These are phyloP conservation scores for Lutjanus campechanus DNA, from an alignment of 2,797 vertebrate species.

Conservation along the genomic window DNA sequence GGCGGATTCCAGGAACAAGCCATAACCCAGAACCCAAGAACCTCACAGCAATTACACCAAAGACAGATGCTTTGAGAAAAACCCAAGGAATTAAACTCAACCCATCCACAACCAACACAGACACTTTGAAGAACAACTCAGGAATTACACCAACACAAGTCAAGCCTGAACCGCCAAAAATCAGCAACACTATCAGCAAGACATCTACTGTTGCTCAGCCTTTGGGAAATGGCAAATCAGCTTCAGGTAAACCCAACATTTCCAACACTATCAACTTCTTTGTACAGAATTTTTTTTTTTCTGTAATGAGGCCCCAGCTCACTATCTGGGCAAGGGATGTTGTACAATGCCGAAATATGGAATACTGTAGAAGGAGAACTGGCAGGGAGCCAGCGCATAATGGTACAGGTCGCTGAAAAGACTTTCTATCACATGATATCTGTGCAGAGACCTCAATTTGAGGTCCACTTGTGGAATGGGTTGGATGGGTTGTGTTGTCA, in stretches of 20 bases:
- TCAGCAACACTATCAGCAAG: slow-evolving; percentile 22
- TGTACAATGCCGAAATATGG: no score
- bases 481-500: no score
- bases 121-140: slow-evolving; percentile 14
- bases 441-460: no score
- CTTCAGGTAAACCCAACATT: slow-evolving; percentile 49
- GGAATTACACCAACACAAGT: background rate
- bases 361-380: no score
- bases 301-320: no score
- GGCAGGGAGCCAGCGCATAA: no score
- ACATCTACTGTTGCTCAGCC: background rate
- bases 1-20: slow-evolving; percentile 28
- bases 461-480: no score
- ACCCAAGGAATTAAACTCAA: background rate
- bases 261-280: background rate
- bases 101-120: background rate
- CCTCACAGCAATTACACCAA: slow-evolving; percentile 8
- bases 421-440: no score
- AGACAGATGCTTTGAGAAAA: background rate
- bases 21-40: slow-evolving; percentile 3
- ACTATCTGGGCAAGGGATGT: no score
- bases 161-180: slow-evolving; percentile 10
- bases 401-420: no score
- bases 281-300: no score
- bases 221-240: background rate